Conservation (phyloP, 1,140 invertebrate species). For the Theocolax elegans region DNA sequence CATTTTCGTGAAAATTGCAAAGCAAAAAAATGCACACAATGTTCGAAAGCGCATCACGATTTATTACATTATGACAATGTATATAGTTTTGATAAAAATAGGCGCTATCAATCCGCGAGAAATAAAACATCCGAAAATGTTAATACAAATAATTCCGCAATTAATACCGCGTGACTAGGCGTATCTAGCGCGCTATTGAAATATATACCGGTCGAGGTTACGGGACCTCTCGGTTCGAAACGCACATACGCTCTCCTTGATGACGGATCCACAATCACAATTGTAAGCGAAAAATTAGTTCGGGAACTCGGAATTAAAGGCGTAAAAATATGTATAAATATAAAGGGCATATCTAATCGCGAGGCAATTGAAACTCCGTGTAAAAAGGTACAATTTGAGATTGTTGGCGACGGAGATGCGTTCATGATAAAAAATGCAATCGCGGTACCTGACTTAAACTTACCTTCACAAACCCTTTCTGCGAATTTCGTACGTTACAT, state of each 20-base stretch:
- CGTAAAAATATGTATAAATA: not conserved
- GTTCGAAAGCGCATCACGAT: too few species aligned
- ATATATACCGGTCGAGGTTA: not conserved
- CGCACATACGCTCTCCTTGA: slow-evolving; percentile 5
- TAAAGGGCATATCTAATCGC: not conserved
- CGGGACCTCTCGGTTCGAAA: not conserved
- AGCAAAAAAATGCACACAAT: too few species aligned
- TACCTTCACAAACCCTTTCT: not conserved
- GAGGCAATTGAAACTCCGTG: not conserved
- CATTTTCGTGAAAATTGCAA: too few species aligned
- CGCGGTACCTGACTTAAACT: not conserved
- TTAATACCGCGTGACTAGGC: too few species aligned
- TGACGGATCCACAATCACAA: slow-evolving; percentile 37
- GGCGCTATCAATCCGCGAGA: too few species aligned
- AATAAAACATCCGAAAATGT: too few species aligned
- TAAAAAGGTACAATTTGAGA: not conserved
- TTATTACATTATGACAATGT: too few species aligned
- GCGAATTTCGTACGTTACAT: too few species aligned
- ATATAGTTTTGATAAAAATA: too few species aligned
- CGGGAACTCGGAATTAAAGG: slow-evolving; percentile 10
- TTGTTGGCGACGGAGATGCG: not conserved
- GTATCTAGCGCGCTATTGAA: not conserved
- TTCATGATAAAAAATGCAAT: not conserved
- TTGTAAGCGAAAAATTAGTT: slow-evolving; percentile 16
- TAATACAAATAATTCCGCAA: too few species aligned